These are phyloP conservation scores for Falco cherrug DNA, from an alignment of 2,797 vertebrate genomes.

Conservation along the genomic window DNA sequence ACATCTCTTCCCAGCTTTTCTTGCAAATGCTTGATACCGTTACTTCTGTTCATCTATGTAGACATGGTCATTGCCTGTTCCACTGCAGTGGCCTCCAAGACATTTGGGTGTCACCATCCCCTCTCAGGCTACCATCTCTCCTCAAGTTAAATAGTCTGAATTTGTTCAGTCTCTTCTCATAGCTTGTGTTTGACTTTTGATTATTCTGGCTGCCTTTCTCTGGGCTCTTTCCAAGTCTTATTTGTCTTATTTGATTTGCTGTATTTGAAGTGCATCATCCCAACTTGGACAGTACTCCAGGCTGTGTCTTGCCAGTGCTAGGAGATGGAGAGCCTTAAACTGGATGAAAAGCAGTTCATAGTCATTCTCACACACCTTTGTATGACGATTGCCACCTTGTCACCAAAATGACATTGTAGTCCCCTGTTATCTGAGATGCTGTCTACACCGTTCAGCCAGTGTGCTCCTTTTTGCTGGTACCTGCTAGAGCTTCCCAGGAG, in stretches of 20 bases:
- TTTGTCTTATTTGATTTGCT: not conserved
- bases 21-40: not conserved
- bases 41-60: not conserved
- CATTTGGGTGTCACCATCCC: not conserved
- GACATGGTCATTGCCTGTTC: not conserved
- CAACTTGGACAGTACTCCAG: not conserved
- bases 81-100: not conserved
- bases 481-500: not conserved
- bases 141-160: not conserved
- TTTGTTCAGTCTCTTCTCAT: not conserved
- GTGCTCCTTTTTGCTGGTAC: not conserved
- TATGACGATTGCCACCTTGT: not conserved
- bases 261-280: not conserved
- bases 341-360: not conserved
- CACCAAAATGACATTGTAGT: not conserved
- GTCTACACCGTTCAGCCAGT: not conserved
- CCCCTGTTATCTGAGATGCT: not conserved
- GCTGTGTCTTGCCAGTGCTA: not conserved
- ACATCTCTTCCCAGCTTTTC: not conserved
- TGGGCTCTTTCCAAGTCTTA: not conserved
- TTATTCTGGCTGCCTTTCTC: not conserved
- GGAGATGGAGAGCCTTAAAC: not conserved
- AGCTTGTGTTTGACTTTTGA: not conserved
- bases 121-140: not conserved
- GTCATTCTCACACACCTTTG: not conserved